Conservation (phyloP, 2,797 vertebrate species). For the Rhynchonycteris naso region DNA sequence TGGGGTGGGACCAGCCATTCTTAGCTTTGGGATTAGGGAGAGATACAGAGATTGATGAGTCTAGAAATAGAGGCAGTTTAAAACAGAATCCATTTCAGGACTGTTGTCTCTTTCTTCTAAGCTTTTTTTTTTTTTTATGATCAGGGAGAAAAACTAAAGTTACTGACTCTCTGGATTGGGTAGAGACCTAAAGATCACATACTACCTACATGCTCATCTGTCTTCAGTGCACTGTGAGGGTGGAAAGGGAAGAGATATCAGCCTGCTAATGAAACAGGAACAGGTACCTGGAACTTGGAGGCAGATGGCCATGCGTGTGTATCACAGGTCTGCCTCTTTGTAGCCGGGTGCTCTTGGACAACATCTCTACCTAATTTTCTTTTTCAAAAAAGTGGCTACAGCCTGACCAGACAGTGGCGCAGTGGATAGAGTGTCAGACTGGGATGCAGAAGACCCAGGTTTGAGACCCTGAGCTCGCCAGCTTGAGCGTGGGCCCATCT, state of each 20-base stretch:
- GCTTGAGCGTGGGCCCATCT: no score
- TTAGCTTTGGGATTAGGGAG: background rate
- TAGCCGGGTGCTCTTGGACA: background rate
- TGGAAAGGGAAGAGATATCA: no score
- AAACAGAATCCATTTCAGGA: background rate
- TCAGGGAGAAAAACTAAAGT: background rate
- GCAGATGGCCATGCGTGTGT: background rate
- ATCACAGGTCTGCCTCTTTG: background rate
- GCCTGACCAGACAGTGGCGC: no score
- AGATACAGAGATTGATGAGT: background rate
- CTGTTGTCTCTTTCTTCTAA: background rate
- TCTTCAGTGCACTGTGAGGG: background rate
- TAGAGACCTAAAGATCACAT: background rate
- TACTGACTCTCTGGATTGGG: background rate
- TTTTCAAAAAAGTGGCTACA: background rate
- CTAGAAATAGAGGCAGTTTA: background rate
- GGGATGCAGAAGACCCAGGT: no score
- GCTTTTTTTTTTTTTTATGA: background rate
- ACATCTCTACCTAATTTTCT: background rate
- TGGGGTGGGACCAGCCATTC: background rate
- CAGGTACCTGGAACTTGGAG: background rate
- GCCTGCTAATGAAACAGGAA: background rate
- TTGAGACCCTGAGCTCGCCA: no score
- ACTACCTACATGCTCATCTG: background rate
- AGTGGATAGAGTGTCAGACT: no score